These are phyloP conservation scores for Lymantria dispar DNA, from an alignment of 2,888 invertebrate genomes.

Conservation along the genomic window DNA sequence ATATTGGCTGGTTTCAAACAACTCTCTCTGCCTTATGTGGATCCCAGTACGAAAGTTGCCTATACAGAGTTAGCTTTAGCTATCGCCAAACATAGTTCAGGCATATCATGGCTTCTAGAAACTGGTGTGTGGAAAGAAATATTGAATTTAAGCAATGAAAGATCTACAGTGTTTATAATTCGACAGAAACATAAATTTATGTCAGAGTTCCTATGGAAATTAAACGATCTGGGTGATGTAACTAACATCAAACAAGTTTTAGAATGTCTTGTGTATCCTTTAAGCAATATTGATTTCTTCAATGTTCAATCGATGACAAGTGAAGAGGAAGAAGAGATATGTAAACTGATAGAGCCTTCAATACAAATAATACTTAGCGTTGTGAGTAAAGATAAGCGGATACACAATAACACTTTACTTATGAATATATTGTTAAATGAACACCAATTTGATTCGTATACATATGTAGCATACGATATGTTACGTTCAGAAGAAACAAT, in stretches of 20 bases:
- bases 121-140: conserved; percentile 85
- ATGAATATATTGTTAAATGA: conserved; percentile 51
- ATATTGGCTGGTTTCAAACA: conserved; percentile 48
- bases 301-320: conserved; percentile 72
- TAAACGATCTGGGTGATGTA: conserved; percentile 71
- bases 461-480: conserved; percentile 60
- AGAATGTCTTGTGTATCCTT: conserved; percentile 78
- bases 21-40: conserved; percentile 57
- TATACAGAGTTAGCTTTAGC: conserved; percentile 84
- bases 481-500: conserved; percentile 70
- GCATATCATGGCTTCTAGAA: conserved; percentile 85
- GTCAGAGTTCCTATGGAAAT: conserved; percentile 81
- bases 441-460: conserved; percentile 55
- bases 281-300: conserved; percentile 79
- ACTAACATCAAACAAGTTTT: conserved; percentile 81
- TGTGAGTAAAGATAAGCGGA: conserved; percentile 74
- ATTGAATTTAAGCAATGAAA: conserved; percentile 83
- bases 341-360: conserved; percentile 79
- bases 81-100: conserved; percentile 83
- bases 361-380: conserved; percentile 81
- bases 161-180: conserved; percentile 87
- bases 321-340: conserved; percentile 75
- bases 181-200: conserved; percentile 86
- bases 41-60: conserved; percentile 85
- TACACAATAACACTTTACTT: conserved; percentile 57